phyloP scores from a whole-genome alignment of 2,888 invertebrate genomes.

The Meloe dianella region DNA sequence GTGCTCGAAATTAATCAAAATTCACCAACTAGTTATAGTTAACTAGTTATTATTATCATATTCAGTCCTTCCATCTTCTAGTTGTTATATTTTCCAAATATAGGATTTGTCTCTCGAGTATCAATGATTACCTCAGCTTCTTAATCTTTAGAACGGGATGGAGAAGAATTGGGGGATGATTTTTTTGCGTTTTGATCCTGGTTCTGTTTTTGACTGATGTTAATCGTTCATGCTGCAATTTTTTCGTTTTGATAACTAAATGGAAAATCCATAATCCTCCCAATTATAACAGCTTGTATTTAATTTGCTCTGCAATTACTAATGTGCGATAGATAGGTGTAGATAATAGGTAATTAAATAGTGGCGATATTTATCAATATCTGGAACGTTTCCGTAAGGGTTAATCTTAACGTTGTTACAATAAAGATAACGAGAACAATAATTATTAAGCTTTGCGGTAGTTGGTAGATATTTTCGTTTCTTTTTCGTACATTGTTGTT shows the following conservation, averaged over 20 bases:
- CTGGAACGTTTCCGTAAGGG: neutral
- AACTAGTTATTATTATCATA: no score
- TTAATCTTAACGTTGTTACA: neutral
- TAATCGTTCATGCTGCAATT: neutral
- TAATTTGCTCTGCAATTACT: no score
- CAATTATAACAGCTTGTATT: neutral
- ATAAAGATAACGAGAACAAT: neutral
- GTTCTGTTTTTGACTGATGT: neutral
- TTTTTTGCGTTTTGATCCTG: neutral
- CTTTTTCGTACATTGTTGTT: neutral
- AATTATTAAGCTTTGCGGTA: neutral
- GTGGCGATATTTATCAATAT: neutral
- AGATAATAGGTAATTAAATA: neutral
- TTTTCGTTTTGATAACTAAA: neutral
- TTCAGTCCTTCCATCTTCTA: no score
- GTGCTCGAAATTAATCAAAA: slow-evolving; percentile 4
- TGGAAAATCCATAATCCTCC: neutral
- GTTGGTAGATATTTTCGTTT: neutral
- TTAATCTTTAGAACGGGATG: no score
- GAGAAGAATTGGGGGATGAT: no score
- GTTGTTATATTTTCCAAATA: no score
- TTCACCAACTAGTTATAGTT: no score
- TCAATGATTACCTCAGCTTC: no score
- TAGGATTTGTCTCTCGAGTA: no score
- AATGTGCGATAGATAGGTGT: no score